Conservation (phyloP, 2,888 invertebrate species). For the Andrena fulva region DNA sequence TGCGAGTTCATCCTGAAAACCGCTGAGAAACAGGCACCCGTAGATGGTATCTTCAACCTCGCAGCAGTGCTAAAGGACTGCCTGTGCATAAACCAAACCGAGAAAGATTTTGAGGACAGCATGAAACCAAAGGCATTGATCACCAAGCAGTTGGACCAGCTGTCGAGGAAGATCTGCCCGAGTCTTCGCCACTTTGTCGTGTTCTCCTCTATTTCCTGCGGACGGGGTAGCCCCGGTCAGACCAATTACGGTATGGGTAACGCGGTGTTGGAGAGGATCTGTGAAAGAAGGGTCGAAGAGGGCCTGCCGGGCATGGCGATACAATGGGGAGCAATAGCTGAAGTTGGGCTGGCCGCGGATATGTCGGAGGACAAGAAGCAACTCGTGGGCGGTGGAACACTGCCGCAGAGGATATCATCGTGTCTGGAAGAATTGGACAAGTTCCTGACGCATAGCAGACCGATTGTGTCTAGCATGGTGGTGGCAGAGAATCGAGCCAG, state of each 20-base stretch:
- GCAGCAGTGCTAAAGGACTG: slow-evolving; percentile 87
- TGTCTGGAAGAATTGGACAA: slow-evolving; percentile 91
- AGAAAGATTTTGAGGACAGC: slow-evolving; percentile 85
- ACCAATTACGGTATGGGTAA: slow-evolving; percentile 88
- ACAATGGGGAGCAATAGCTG: slow-evolving; percentile 89
- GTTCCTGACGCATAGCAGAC: slow-evolving; percentile 88
- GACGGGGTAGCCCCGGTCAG: slow-evolving; percentile 89
- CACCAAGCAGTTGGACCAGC: slow-evolving; percentile 86
- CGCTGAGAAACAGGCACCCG: slow-evolving; percentile 85
- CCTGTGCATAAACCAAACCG: slow-evolving; percentile 86
- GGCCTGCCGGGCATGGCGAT: slow-evolving; percentile 87
- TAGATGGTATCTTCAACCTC: slow-evolving; percentile 89
- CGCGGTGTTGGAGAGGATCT: slow-evolving; percentile 90
- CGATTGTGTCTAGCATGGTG: slow-evolving; percentile 93
- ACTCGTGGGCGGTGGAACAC: slow-evolving; percentile 91
- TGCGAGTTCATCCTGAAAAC: slow-evolving; percentile 89
- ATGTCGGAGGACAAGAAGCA: slow-evolving; percentile 90
- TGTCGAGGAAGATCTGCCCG: slow-evolving; percentile 85
- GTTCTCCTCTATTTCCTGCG: slow-evolving; percentile 89
- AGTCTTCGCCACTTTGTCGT: slow-evolving; percentile 87
- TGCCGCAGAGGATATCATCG: slow-evolving; percentile 94
- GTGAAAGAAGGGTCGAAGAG: slow-evolving; percentile 74
- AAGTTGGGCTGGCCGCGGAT: slow-evolving; percentile 92
- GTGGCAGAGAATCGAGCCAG: slow-evolving; percentile 92
- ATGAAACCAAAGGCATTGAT: slow-evolving; percentile 87